Percentiles rank a stretch among this genome's conserved stretches.
Conservation (phyloP, 2,113 vertebrate genomes). For the Aphyosemion australe region DNA sequence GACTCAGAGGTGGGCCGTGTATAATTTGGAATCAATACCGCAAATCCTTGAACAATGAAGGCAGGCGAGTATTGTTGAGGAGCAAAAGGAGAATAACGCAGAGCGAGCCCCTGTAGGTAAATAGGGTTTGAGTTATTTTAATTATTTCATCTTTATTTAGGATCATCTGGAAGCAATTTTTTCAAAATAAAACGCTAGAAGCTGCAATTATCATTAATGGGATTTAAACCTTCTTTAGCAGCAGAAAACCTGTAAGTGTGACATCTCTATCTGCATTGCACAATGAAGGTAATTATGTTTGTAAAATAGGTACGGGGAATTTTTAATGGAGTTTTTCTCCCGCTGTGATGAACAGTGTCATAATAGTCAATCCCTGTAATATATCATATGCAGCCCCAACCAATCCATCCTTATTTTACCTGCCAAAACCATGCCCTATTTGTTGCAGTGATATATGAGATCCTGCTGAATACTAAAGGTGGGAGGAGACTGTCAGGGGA, state of each 20-base stretch:
- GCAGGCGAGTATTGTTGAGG: not conserved
- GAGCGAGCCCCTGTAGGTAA: not conserved
- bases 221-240: not conserved
- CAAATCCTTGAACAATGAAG: conserved; percentile 25
- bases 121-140: not conserved
- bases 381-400: conserved; percentile 8
- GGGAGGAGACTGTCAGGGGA: conserved; percentile 40
- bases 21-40: conserved; percentile 27
- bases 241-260: too few relatives aligned
- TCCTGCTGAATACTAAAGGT: conserved; percentile 41
- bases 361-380: conserved; percentile 15
- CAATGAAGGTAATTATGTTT: not conserved
- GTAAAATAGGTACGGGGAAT: not conserved
- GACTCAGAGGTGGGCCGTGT: conserved; percentile 28
- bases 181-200: not conserved
- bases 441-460: conserved; percentile 60
- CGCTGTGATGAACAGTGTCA: conserved; percentile 9
- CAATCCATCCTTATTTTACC: conserved; percentile 20
- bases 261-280: not conserved
- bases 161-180: conserved; percentile 1
- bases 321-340: not conserved
- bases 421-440: conserved; percentile 44
- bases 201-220: not conserved
- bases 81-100: not conserved
- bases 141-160: not conserved